Evolutionary conservation across 2,888 invertebrate species (phyloP).

Genomic region (Norana najaformis): DNA sequence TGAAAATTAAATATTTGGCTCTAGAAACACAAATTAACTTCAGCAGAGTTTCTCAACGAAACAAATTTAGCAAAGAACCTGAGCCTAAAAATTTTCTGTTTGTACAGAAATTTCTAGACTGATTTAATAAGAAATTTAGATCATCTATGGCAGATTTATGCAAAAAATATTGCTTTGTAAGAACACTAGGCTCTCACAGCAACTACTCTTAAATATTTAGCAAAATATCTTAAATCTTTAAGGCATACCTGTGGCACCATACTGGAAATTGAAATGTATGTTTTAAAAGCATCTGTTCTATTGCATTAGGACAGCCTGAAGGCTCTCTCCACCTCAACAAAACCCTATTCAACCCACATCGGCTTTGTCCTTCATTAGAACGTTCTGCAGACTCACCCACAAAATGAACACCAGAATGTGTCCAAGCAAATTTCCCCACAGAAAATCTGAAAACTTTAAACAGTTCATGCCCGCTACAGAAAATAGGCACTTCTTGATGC

Average conservation of each 20-base stretch:
- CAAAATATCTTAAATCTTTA: neutral
- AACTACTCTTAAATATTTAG: constrained; percentile 5
- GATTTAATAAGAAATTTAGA: neutral
- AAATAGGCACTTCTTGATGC: neutral
- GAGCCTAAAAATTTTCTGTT: neutral
- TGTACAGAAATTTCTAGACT: neutral
- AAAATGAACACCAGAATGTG: neutral
- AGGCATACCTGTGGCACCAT: neutral
- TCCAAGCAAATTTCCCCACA: neutral
- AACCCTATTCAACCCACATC: neutral
- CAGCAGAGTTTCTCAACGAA: neutral
- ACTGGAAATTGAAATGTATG: neutral
- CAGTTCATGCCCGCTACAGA: neutral
- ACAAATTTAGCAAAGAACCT: neutral
- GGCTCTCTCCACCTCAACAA: neutral
- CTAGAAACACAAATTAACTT: neutral
- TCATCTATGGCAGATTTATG: neutral
- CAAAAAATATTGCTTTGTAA: neutral
- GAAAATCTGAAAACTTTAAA: neutral
- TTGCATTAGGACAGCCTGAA: neutral
- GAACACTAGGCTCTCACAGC: constrained; percentile 5
- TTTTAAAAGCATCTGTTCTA: neutral
- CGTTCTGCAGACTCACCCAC: neutral
- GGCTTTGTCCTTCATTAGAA: neutral
- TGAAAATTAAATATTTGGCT: neutral